These are phyloP conservation scores for Malaclemys terrapin DNA, from an alignment of 2,113 vertebrate genomes.

Conservation along the genomic window DNA sequence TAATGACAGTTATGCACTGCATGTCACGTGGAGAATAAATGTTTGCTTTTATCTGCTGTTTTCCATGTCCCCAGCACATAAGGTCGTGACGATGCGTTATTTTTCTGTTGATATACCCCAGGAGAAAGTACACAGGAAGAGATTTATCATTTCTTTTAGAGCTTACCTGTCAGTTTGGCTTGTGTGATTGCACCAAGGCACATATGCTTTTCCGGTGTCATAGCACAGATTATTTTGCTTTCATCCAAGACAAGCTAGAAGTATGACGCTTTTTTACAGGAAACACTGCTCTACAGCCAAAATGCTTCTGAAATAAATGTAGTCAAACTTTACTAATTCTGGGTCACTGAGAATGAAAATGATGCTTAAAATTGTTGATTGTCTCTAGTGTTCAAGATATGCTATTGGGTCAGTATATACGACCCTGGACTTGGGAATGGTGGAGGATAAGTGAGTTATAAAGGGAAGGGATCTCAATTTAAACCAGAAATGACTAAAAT, in stretches of 20 bases:
- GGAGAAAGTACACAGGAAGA: background rate
- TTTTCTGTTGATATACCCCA: background rate
- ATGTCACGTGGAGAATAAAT: background rate
- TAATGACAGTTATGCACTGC: background rate
- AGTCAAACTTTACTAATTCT: too few relatives aligned
- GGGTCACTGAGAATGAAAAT: too few relatives aligned
- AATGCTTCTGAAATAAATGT: too few relatives aligned
- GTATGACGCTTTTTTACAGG: background rate
- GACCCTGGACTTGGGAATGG: too few relatives aligned
- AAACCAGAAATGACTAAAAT: too few relatives aligned
- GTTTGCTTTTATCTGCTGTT: background rate
- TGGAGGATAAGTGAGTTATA: too few relatives aligned
- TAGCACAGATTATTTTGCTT: background rate
- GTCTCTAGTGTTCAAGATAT: too few relatives aligned
- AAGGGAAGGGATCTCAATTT: too few relatives aligned
- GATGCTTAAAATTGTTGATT: too few relatives aligned
- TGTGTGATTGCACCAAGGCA: background rate
- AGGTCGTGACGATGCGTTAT: background rate
- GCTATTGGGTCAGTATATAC: too few relatives aligned
- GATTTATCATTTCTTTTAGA: background rate
- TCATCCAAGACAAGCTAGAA: background rate
- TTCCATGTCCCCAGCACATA: background rate
- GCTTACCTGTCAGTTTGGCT: background rate
- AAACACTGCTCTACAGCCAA: too few relatives aligned
- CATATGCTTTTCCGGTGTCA: background rate